These are phyloP conservation scores for Bufo bufo DNA, from an alignment of 2,113 vertebrate species.

Conservation along the genomic window DNA sequence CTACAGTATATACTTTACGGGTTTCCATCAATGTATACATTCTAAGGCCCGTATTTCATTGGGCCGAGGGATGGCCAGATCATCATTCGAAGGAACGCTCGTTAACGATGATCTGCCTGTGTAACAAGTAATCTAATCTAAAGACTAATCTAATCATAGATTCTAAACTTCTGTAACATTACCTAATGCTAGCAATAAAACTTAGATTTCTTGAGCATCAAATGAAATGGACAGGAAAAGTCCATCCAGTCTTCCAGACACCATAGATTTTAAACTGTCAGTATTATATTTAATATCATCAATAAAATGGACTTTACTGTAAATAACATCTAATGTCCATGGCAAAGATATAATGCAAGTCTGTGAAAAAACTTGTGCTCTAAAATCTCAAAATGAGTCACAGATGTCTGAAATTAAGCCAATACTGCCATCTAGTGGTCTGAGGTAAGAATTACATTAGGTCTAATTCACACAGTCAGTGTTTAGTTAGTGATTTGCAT, in stretches of 20 bases:
- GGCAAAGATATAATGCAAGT: not conserved
- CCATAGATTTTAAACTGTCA: not conserved
- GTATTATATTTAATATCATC: not conserved
- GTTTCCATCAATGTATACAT: too few relatives aligned
- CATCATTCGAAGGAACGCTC: too few relatives aligned
- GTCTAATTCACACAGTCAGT: too few relatives aligned
- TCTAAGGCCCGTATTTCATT: too few relatives aligned
- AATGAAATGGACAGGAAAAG: not conserved
- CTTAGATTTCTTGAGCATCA: not conserved
- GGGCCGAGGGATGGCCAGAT: too few relatives aligned
- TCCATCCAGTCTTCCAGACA: not conserved
- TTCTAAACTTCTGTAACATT: not conserved
- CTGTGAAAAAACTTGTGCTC: not conserved
- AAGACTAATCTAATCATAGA: not conserved
- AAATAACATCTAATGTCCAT: not conserved
- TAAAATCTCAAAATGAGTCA: not conserved
- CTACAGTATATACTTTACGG: not conserved
- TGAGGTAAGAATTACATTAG: not conserved
- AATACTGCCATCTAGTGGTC: slow-evolving; percentile 37
- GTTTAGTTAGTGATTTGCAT: too few relatives aligned
- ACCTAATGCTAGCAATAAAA: not conserved
- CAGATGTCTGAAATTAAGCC: not conserved
- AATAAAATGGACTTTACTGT: not conserved
- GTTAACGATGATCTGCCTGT: too few relatives aligned
- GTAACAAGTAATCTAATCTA: too few relatives aligned